Evolutionary conservation across 37 sponge, comb jelly and placozoan genomes (phyloP), one percentile per base, ranked within the genome.

Genomic region (Chondrilla cf. caribensis): DNA sequence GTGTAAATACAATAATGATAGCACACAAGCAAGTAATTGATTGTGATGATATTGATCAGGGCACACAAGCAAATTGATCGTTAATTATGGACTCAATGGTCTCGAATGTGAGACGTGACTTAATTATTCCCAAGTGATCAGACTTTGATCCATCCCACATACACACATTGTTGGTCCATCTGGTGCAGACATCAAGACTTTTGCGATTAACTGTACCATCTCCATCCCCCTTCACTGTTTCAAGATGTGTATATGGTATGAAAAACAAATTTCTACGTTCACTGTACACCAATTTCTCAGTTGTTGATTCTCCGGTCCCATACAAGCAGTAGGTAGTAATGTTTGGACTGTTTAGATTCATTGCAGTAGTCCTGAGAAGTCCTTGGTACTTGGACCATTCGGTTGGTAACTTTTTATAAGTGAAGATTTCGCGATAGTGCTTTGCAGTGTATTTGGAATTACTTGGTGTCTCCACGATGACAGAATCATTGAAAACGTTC

Each of bases 241-340:
- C 43, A 0, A 65, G 28, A 3, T 44, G 80, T n/a, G 3, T n/a
- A 21, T 15, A 2, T 32, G 2, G n/a, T 40, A 37, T 40, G 51
- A 25, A 40, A 18, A 60, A 60, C 40, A 37, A 22, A 31, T 62
- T 73, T 26, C n/a, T n/a, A n/a, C n/a, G n/a, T n/a, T n/a, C n/a
- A n/a, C n/a, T n/a, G n/a, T n/a, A n/a, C n/a, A n/a, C n/a, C 5
- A 87, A 78, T 64, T 79, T 83, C 21, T 37, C 22, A 17, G 58
- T 65, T 4, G 85, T 87, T n/a, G 77, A 41, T 26, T 57, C 38
- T 8, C 47, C 80, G 0, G 55, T 47, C 22, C 96, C 93, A 79
- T 95, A 87, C 8, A 86, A 62, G 38, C 96, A 95, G 60, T 85
- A 79, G 3, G 84, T 82, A 37, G 90, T 54, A 11, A 93, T 90